phyloP scores from a whole-genome alignment of 2,888 invertebrate genomes.

The Lagria hirta region DNA sequence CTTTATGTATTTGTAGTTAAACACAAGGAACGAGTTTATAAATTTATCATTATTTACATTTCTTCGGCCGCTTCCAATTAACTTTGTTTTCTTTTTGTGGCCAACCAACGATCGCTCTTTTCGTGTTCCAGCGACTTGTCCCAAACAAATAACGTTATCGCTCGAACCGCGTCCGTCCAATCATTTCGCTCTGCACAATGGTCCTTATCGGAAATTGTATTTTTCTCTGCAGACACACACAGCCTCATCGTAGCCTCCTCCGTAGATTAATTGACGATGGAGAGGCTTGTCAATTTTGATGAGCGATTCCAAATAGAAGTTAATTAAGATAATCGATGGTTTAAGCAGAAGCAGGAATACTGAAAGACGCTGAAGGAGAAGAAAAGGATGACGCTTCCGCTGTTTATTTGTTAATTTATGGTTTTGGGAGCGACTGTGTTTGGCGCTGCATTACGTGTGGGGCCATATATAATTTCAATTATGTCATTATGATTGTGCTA shows the following conservation, averaged over 20 bases:
- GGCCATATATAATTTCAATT: constrained; percentile 42
- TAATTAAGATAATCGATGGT: constrained; percentile 29
- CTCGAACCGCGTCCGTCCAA: too few relatives aligned
- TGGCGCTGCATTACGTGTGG: constrained; percentile 20
- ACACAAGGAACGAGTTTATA: background rate
- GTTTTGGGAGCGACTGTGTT: constrained; percentile 5
- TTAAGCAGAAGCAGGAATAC: too few relatives aligned
- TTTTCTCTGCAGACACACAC: too few relatives aligned
- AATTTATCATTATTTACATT: constrained; percentile 1
- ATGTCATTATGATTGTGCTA: constrained; percentile 41
- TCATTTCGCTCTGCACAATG: background rate
- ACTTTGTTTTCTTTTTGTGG: background rate
- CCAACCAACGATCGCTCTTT: too few relatives aligned
- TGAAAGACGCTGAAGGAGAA: too few relatives aligned
- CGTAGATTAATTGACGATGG: too few relatives aligned
- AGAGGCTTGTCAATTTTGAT: constrained; percentile 27
- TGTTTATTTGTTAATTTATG: too few relatives aligned
- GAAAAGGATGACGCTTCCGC: too few relatives aligned
- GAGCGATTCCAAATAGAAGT: constrained; percentile 27
- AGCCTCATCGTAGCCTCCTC: too few relatives aligned
- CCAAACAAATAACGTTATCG: too few relatives aligned
- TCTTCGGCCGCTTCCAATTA: background rate
- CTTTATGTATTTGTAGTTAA: background rate
- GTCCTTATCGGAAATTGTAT: too few relatives aligned
- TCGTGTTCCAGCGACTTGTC: too few relatives aligned